Conservation (phyloP, 2,888 invertebrate species). For the Meteorus colon region DNA sequence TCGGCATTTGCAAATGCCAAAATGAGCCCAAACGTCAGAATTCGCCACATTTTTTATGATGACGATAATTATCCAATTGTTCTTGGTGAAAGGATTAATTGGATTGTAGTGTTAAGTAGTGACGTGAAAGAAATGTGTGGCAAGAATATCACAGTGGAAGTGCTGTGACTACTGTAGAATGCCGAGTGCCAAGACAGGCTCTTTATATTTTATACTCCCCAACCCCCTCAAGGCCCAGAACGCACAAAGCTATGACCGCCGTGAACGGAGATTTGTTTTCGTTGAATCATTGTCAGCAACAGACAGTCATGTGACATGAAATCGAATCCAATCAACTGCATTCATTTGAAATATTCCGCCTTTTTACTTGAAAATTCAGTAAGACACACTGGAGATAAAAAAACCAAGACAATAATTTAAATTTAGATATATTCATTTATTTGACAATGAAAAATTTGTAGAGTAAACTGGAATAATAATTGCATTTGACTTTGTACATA, state of each 20-base stretch:
- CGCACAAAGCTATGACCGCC: background rate
- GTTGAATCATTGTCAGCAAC: conserved; percentile 31
- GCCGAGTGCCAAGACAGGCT: background rate
- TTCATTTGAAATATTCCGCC: conserved; percentile 23
- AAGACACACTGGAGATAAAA: no score
- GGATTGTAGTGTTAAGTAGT: background rate
- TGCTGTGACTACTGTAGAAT: background rate
- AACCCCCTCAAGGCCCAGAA: background rate
- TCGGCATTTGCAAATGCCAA: conserved; percentile 52
- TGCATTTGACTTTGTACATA: no score
- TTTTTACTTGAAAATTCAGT: no score
- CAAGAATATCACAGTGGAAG: background rate
- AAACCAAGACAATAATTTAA: no score
- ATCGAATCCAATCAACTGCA: conserved; percentile 16
- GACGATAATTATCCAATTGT: background rate
- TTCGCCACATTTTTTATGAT: conserved; percentile 53
- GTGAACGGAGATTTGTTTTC: conserved; percentile 30
- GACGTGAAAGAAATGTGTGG: background rate
- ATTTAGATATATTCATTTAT: no score
- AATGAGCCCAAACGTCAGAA: conserved; percentile 50
- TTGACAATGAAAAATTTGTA: no score
- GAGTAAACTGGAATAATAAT: no score
- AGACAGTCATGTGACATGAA: conserved; percentile 24
- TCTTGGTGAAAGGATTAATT: background rate
- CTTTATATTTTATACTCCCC: background rate